Percentiles rank a stretch among this genome's conserved stretches.
These are phyloP conservation scores for Tetragonisca angustula DNA, from an alignment of 2,888 invertebrate species.

Conservation along the genomic window DNA sequence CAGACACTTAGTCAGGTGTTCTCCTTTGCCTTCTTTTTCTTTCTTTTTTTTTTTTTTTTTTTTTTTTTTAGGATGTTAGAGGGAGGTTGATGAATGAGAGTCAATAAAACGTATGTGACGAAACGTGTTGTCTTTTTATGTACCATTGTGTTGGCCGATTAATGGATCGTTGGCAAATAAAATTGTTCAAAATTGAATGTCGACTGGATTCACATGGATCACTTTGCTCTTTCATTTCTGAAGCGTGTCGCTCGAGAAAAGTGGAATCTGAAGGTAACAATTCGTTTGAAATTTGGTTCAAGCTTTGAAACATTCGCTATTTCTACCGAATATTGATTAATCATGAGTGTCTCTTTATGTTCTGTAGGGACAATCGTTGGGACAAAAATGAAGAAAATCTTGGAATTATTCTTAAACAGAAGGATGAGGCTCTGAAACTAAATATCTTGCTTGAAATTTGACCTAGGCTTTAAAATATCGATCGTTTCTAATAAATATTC, in stretches of 20 bases:
- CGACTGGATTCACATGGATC: neutral
- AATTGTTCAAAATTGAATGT: slow-evolving; percentile 23
- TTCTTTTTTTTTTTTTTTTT: neutral
- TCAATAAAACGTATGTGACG: slow-evolving; percentile 59
- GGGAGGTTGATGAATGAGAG: slow-evolving; percentile 42
- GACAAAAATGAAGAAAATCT: neutral
- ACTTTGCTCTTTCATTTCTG: neutral
- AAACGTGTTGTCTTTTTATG: slow-evolving; percentile 58
- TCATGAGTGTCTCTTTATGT: neutral
- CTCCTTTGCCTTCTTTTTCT: slow-evolving; percentile 3
- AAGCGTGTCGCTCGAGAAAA: neutral
- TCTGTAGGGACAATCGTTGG: neutral
- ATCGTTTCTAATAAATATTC: neutral
- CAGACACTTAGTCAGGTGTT: slow-evolving; percentile 25
- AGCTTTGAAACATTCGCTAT: neutral
- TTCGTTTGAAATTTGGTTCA: neutral
- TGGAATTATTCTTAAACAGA: neutral
- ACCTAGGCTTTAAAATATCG: neutral
- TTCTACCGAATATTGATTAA: neutral
- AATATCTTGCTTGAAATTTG: neutral
- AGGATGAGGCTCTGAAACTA: neutral
- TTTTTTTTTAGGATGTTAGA: neutral
- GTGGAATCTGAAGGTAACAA: too few relatives aligned
- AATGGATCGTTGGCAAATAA: slow-evolving; percentile 29
- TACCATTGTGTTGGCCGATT: slow-evolving; percentile 40